Evolutionary conservation across 2,113 vertebrate genomes (phyloP).

Genomic region (Sinocyclocheilus grahami): DNA sequence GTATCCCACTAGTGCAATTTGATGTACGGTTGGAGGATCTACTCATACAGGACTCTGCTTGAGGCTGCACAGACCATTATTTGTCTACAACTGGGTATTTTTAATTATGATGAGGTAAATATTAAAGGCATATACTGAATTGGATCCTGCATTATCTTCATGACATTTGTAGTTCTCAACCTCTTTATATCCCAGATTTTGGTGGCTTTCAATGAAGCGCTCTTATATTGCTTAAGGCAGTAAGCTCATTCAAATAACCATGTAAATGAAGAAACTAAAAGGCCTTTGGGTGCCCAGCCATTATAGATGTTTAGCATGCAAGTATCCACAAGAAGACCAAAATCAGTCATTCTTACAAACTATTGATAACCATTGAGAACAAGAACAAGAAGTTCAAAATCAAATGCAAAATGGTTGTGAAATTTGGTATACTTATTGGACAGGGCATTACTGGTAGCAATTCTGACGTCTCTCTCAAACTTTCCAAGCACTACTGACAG

Average conservation of each 20-base stretch:
- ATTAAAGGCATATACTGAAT: constrained; percentile 16
- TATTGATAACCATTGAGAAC: background rate
- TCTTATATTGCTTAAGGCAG: background rate
- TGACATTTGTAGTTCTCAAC: constrained; percentile 96
- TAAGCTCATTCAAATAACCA: background rate
- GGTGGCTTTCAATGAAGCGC: constrained; percentile 90
- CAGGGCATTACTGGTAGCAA: background rate
- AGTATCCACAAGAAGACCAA: background rate
- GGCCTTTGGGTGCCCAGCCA: background rate
- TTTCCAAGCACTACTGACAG: too few relatives aligned
- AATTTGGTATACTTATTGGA: background rate
- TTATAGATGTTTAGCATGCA: background rate
- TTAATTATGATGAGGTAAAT: constrained; percentile 93
- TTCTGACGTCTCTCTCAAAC: background rate
- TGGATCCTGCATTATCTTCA: constrained; percentile 92
- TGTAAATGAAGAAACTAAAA: background rate
- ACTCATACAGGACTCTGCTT: constrained; percentile 88
- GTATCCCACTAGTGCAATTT: constrained; percentile 83
- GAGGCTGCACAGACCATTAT: constrained; percentile 88
- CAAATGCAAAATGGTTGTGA: background rate
- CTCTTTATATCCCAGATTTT: constrained; percentile 95
- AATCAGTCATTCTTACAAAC: background rate
- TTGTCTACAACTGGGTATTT: constrained; percentile 94
- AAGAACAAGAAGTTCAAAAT: background rate
- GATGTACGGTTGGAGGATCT: constrained; percentile 92